These are phyloP conservation scores for Dascillus cervinus DNA, from an alignment of 2,888 invertebrate species.

Conservation along the genomic window DNA sequence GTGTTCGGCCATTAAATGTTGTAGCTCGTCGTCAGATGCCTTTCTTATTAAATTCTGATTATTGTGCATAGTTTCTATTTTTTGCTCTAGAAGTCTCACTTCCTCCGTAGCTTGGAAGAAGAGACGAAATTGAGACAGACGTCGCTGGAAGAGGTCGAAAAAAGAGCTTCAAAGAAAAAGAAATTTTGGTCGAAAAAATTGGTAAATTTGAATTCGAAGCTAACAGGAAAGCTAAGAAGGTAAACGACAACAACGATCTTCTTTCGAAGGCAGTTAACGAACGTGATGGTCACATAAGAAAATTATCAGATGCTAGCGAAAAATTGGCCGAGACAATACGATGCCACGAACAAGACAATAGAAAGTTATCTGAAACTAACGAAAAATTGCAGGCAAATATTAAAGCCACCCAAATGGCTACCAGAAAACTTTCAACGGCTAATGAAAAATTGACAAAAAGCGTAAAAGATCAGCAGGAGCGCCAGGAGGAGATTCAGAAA, in stretches of 20 bases:
- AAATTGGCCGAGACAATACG: no score
- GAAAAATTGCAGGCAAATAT: no score
- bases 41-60: constrained; percentile 4
- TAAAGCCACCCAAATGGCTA: no score
- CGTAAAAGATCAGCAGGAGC: no score
- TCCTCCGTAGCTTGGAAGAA: constrained; percentile 12
- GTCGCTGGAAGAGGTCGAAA: constrained; percentile 5
- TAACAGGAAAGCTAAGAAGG: constrained; percentile 4
- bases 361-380: no score
- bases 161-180: no score
- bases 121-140: constrained; percentile 5
- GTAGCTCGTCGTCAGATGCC: constrained; percentile 10
- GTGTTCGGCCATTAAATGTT: constrained; percentile 8
- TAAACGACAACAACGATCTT: constrained; percentile 4
- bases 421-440: no score
- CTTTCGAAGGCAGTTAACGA: constrained; percentile 5
- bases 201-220: constrained; percentile 8
- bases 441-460: no score
- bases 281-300: constrained; percentile 13
- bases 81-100: constrained; percentile 12
- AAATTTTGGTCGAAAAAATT: constrained; percentile 6
- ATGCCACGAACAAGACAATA: no score
- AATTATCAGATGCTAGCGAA: no score
- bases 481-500: no score
- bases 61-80: constrained; percentile 11